Evolutionary conservation across 2,888 invertebrate genomes (phyloP).

Genomic region (Chymomyza fuscimana): DNA sequence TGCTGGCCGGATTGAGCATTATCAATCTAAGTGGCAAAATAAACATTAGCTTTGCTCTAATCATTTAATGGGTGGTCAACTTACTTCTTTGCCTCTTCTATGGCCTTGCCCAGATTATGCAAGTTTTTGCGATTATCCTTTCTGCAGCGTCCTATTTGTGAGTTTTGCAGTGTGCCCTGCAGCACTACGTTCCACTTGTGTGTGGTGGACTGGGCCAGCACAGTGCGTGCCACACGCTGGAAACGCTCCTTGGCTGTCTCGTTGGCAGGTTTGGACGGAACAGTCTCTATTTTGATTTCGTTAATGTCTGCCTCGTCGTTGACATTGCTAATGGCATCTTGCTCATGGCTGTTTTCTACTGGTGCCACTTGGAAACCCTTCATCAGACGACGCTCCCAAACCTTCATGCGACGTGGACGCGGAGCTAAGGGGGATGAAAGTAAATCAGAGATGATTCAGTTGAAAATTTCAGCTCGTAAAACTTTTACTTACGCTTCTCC

Average conservation of each 20-base stretch:
- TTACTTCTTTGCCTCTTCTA: slow-evolving; percentile 86
- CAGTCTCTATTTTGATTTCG: slow-evolving; percentile 74
- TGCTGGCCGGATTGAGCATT: slow-evolving; percentile 78
- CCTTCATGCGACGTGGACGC: slow-evolving; percentile 88
- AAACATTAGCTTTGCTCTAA: background rate
- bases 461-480: background rate
- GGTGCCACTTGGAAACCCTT: slow-evolving; percentile 93
- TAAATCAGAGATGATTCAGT: background rate
- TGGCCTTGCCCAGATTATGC: slow-evolving; percentile 88
- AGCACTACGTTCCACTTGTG: slow-evolving; percentile 89
- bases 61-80: slow-evolving; percentile 5
- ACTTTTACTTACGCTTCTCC: slow-evolving; percentile 84
- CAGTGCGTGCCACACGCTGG: slow-evolving; percentile 87
- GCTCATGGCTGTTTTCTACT: slow-evolving; percentile 82
- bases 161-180: slow-evolving; percentile 82
- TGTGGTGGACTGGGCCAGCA: slow-evolving; percentile 85
- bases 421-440: slow-evolving; percentile 81
- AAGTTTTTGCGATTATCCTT: slow-evolving; percentile 87
- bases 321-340: slow-evolving; percentile 78
- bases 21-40: slow-evolving; percentile 58
- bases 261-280: slow-evolving; percentile 61
- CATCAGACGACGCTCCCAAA: slow-evolving; percentile 93
- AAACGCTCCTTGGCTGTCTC: slow-evolving; percentile 84
- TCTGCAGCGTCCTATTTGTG: slow-evolving; percentile 90
- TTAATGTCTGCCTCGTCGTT: slow-evolving; percentile 74